Evolutionary conservation across 2,888 invertebrate genomes (phyloP).

Genomic region (Oscheius sp.): DNA sequence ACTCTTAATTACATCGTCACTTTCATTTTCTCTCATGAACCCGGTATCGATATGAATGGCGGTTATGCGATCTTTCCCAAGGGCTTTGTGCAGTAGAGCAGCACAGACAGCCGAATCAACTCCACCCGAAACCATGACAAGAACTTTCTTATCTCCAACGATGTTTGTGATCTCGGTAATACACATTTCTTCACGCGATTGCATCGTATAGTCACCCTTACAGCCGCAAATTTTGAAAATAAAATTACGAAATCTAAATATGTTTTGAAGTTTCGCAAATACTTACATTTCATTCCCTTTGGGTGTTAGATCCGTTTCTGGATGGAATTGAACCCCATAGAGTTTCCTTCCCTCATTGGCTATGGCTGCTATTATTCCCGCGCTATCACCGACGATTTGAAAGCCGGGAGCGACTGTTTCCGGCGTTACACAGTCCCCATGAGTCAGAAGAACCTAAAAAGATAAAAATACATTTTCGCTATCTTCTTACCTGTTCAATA

Average conservation of each 20-base stretch:
- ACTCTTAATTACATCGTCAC: constrained; percentile 79
- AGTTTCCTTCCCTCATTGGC: constrained; percentile 87
- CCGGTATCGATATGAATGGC: constrained; percentile 98
- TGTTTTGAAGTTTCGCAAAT: background rate
- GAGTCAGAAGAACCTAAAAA: constrained; percentile 85
- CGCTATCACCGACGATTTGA: constrained; percentile 81
- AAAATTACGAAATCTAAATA: constrained; percentile 75
- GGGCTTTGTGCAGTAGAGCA: constrained; percentile 87
- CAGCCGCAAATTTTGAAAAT: constrained; percentile 88
- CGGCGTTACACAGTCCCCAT: constrained; percentile 90
- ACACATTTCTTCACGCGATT: constrained; percentile 86
- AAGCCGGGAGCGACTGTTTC: constrained; percentile 85
- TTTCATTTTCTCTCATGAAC: constrained; percentile 88
- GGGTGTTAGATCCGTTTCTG: constrained; percentile 91
- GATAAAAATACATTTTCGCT: background rate
- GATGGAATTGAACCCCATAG: constrained; percentile 98
- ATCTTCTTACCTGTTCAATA: background rate
- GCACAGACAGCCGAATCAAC: constrained; percentile 99
- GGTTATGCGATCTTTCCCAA: constrained; percentile 81
- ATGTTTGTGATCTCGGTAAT: constrained; percentile 88
- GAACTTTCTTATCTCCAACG: constrained; percentile 89
- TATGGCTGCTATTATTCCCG: constrained; percentile 75
- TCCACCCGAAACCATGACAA: constrained; percentile 81
- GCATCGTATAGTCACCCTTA: constrained; percentile 81
- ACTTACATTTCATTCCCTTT: constrained; percentile 76